These are phyloP conservation scores for Diplogasteroides magnus DNA, from an alignment of 1,140 invertebrate genomes.

Conservation along the genomic window DNA sequence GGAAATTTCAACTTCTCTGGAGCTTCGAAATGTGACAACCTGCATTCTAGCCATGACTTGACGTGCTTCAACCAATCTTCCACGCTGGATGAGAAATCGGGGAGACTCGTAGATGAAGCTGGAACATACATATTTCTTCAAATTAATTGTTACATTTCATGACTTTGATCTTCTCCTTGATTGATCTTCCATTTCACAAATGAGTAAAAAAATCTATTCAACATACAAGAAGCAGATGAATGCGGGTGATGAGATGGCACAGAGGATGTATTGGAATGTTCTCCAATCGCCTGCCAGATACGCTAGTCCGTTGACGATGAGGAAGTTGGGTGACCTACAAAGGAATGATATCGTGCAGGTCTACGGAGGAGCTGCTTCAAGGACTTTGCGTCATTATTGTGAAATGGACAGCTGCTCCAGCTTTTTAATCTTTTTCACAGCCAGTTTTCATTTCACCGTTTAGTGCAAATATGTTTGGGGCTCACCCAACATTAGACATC, in stretches of 20 bases:
- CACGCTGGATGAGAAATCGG: conserved; percentile 43
- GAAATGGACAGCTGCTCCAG: background rate
- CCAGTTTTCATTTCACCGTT: background rate
- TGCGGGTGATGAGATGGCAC: conserved; percentile 8
- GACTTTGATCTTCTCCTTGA: background rate
- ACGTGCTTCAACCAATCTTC: conserved; percentile 41
- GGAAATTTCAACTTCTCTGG: conserved; percentile 32
- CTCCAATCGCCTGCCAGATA: conserved; percentile 18
- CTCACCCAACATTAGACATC: too few species aligned
- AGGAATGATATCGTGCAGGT: background rate
- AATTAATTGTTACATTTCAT: background rate
- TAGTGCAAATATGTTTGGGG: conserved; percentile 1
- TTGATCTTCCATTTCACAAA: too few species aligned
- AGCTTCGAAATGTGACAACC: background rate
- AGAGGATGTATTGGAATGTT: conserved; percentile 16
- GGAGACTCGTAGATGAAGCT: conserved; percentile 46
- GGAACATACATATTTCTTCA: background rate
- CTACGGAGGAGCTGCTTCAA: too few species aligned
- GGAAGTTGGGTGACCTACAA: conserved; percentile 20
- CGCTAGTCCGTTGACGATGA: conserved; percentile 13
- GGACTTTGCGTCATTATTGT: background rate
- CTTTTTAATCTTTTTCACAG: background rate
- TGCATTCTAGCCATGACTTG: conserved; percentile 37
- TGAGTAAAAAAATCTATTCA: background rate
- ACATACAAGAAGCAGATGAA: conserved; percentile 9